Evolutionary conservation across 2,113 vertebrate species (phyloP).

Genomic region (Tonatia bakeri): DNA sequence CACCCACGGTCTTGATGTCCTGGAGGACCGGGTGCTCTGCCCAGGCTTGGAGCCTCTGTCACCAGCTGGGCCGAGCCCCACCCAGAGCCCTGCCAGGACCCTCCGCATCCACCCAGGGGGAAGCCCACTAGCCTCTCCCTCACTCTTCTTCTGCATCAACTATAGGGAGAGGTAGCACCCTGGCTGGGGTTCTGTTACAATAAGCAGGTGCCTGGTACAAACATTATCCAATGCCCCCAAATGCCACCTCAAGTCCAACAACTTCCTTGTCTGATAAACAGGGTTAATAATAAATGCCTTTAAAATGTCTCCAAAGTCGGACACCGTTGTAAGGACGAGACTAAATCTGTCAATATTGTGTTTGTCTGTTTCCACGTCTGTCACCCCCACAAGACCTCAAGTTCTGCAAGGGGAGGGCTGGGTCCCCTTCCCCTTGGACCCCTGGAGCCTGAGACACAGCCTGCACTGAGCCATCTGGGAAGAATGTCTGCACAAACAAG

Average conservation of each 20-base stretch:
- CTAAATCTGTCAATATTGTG: background rate
- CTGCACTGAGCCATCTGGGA: background rate
- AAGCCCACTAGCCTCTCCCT: rapidly evolving
- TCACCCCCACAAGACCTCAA: background rate
- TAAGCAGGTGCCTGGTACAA: too few relatives aligned
- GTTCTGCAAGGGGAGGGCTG: background rate
- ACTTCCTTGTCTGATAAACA: background rate
- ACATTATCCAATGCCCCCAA: background rate
- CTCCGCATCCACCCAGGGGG: rapidly evolving
- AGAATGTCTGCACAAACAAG: background rate
- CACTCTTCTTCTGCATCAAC: background rate
- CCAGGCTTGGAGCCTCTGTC: background rate
- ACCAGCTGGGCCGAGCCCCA: rapidly evolving
- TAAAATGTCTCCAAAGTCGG: background rate
- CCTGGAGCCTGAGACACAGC: background rate
- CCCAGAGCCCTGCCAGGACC: too few relatives aligned
- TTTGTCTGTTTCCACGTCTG: rapidly evolving
- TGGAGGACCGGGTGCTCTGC: rapidly evolving
- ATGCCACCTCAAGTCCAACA: background rate
- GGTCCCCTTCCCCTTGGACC: background rate
- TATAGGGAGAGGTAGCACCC: too few relatives aligned
- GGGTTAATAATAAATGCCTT: background rate
- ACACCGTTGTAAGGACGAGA: background rate
- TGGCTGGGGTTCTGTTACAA: rapidly evolving
- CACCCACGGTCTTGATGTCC: rapidly evolving